These are phyloP conservation scores for Oreonectes daqikongensis DNA, from an alignment of 2,797 vertebrate species.

Conservation along the genomic window DNA sequence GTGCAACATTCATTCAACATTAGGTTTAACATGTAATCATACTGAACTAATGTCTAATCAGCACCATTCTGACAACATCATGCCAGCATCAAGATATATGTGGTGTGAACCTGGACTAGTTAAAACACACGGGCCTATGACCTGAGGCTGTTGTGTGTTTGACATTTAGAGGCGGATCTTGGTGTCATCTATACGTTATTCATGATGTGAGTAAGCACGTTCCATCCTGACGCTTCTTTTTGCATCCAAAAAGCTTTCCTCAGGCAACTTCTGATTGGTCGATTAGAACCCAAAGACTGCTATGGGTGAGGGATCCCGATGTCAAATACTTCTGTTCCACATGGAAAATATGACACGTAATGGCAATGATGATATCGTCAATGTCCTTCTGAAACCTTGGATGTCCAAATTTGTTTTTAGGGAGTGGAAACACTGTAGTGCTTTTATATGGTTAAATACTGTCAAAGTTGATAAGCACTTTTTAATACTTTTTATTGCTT, in stretches of 20 bases:
- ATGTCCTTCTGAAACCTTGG: too few species aligned
- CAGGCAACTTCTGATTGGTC: slow-evolving; percentile 6
- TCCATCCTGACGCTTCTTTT: background rate
- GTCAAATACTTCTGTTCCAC: slow-evolving; percentile 18
- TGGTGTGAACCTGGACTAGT: background rate
- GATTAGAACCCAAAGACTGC: background rate
- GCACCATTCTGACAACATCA: background rate
- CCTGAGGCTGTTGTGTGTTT: slow-evolving; percentile 18
- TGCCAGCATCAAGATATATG: background rate
- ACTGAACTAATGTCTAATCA: too few species aligned
- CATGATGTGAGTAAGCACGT: slow-evolving; percentile 5
- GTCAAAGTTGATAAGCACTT: too few species aligned
- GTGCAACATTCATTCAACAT: background rate
- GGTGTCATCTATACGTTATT: background rate
- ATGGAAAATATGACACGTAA: slow-evolving; percentile 10
- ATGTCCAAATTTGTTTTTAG: too few species aligned
- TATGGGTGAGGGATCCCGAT: slow-evolving; percentile 16
- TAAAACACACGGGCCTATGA: background rate
- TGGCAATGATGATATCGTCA: background rate
- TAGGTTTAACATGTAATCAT: background rate
- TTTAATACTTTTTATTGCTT: too few species aligned
- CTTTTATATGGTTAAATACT: too few species aligned
- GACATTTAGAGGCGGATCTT: slow-evolving; percentile 12
- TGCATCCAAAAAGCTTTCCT: slow-evolving; percentile 2
- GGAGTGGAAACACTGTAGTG: too few species aligned